A percentile compares a stretch with the other conserved stretches of the same genome.
phyloP scores from a whole-genome alignment of 2,113 vertebrate species.

The Bos indicus region DNA sequence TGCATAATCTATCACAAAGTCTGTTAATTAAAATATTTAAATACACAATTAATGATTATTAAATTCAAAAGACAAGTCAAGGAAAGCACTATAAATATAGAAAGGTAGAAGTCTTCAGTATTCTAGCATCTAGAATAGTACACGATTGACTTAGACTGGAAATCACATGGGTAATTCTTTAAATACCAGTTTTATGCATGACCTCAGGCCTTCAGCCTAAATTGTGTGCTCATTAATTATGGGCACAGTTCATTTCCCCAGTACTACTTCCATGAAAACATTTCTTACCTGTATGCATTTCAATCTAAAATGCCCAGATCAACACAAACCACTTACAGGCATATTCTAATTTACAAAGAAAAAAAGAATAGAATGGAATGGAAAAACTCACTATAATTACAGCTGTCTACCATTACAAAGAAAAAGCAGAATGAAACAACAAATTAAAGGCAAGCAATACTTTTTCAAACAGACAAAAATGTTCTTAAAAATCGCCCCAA shows the following conservation, averaged over 20 bases:
- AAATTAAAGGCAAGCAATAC: slow-evolving; percentile 19
- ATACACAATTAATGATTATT: neutral
- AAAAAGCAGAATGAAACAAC: neutral
- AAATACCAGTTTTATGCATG: neutral
- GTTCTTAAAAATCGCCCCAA: neutral
- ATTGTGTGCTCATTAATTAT: neutral
- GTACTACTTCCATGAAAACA: neutral
- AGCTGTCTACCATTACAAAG: neutral
- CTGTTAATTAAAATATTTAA: slow-evolving; percentile 8
- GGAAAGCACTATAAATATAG: neutral
- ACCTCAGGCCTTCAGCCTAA: neutral
- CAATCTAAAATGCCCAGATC: neutral
- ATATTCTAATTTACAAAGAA: neutral
- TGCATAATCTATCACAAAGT: neutral
- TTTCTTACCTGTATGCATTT: neutral
- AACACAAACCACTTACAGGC: neutral
- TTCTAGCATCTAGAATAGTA: neutral
- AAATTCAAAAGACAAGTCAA: slow-evolving; percentile 24
- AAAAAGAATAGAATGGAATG: neutral
- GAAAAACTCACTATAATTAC: neutral
- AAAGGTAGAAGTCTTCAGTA: neutral
- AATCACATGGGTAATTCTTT: slow-evolving; percentile 1
- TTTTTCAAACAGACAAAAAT: slow-evolving; percentile 31
- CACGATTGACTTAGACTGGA: neutral
- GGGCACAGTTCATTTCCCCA: neutral